Evolutionary conservation across 2,797 vertebrate genomes (phyloP), one percentile per base, ranked within the genome.

Genomic region (Epinephelus coioides): DNA sequence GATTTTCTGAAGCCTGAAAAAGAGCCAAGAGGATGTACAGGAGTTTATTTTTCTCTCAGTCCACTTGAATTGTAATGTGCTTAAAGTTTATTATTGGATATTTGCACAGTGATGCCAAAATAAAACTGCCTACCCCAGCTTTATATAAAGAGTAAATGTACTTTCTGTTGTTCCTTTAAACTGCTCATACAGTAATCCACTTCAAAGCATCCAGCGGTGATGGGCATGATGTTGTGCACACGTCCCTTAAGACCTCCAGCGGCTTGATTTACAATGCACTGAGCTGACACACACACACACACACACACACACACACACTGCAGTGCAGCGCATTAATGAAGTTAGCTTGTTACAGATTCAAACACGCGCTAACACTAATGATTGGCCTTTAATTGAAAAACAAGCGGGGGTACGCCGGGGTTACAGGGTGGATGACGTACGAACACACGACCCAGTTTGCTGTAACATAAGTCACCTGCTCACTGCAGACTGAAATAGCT

Each of bases 351-450:
- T 49, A 38, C 61, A 61, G 62, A 79, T 43, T 51, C 21, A 71
- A 69, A 72, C 84, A 88, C 82, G 82, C 90, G 84, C 79, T 53
- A 23, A 66, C 53, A 14, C 59, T 82, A 71, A 83, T 85, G 56
- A 89, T 72, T 18, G 18, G 49, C 9, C 60, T 73, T 19, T 84
- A 83, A 88, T 77, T 77, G 75, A 67, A 73, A 60, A 82, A 89
- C 34, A 14, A 25, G 77, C 21, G 1, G n/a, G 75, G 62, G 56
- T 83, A 66, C 8, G 34, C 34, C 53, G 55, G 44, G 88, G 85
- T 81, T 63, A 81, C 56, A 56, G n/a, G 53, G 55, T 34, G 66
- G 54, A 46, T 84, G 88, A 88, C 83, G 74, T 73, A 9, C 17
- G 47, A 75, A 69, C 73, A 51, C 64, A 43, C 38, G 63, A 55